Evolutionary conservation across 2,888 invertebrate genomes (phyloP).

Genomic region (Pollenia amentaria): DNA sequence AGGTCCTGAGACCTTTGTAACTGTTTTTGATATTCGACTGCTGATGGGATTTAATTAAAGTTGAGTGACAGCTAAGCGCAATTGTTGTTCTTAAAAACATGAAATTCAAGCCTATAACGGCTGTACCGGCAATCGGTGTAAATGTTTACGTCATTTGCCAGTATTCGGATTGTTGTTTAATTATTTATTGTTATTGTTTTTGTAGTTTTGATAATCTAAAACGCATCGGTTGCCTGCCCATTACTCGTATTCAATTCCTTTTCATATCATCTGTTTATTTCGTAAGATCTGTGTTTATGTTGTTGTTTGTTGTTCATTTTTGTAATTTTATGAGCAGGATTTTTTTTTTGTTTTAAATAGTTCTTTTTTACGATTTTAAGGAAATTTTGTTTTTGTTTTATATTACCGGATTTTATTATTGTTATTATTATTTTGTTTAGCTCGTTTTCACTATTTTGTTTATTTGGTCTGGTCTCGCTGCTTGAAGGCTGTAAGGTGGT

Average conservation of each 20-base stretch:
- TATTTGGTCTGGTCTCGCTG: constrained; percentile 6
- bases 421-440: constrained; percentile 25
- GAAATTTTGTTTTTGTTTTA: constrained; percentile 4
- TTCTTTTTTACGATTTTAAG: constrained; percentile 12
- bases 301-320: constrained; percentile 8
- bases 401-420: constrained; percentile 13
- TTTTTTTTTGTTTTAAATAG: constrained; percentile 19
- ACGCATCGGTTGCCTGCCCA: constrained; percentile 77
- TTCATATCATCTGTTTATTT: constrained; percentile 33
- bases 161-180: constrained; percentile 6
- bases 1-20: no score
- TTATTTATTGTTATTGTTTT: constrained; percentile 23
- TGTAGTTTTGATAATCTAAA: constrained; percentile 67
- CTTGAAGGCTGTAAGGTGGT: constrained; percentile 39
- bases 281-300: constrained; percentile 40
- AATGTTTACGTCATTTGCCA: background rate
- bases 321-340: no score
- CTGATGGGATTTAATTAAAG: no score
- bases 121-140: no score
- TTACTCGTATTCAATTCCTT: constrained; percentile 20
- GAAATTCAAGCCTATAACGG: no score
- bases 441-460: constrained; percentile 63
- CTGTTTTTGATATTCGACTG: no score
- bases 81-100: no score
- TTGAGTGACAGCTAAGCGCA: no score